These are phyloP conservation scores for Lontra canadensis DNA, from an alignment of 2,113 vertebrate genomes.

Conservation along the genomic window DNA sequence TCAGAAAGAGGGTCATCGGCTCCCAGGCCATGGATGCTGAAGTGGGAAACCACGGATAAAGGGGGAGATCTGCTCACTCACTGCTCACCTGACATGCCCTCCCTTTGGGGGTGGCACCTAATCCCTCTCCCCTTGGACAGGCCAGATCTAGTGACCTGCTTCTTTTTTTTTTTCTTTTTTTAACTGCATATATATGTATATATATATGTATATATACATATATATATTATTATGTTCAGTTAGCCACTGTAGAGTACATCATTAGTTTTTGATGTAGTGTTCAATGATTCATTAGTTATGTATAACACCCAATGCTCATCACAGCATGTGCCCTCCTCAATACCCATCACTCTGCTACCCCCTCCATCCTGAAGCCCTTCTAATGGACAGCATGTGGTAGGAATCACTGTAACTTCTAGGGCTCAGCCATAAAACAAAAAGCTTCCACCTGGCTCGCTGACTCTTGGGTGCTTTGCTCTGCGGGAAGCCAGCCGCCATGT, in stretches of 20 bases:
- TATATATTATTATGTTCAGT: too few relatives aligned
- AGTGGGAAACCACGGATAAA: background rate
- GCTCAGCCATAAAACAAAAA: background rate
- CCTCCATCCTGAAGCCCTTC: background rate
- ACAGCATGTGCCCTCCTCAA: too few relatives aligned
- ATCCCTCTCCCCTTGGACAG: background rate
- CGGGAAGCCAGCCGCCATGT: background rate
- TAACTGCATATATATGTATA: too few relatives aligned
- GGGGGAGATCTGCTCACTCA: background rate
- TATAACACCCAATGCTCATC: too few relatives aligned
- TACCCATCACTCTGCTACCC: too few relatives aligned
- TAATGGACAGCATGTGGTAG: background rate
- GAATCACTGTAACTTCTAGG: background rate
- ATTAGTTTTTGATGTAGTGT: too few relatives aligned
- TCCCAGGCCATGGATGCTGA: background rate
- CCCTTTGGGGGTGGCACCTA: background rate
- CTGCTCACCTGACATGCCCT: background rate
- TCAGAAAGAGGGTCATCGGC: background rate
- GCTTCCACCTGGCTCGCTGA: background rate
- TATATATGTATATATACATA: too few relatives aligned
- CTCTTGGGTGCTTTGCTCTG: background rate
- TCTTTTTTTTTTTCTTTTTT: too few relatives aligned
- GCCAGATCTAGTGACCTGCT: background rate
- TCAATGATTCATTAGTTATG: too few relatives aligned
- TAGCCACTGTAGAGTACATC: too few relatives aligned